Evolutionary conservation across 2,888 invertebrate genomes (phyloP), one percentile per base, ranked within the genome.

Genomic region (Leptopilina syphax): DNA sequence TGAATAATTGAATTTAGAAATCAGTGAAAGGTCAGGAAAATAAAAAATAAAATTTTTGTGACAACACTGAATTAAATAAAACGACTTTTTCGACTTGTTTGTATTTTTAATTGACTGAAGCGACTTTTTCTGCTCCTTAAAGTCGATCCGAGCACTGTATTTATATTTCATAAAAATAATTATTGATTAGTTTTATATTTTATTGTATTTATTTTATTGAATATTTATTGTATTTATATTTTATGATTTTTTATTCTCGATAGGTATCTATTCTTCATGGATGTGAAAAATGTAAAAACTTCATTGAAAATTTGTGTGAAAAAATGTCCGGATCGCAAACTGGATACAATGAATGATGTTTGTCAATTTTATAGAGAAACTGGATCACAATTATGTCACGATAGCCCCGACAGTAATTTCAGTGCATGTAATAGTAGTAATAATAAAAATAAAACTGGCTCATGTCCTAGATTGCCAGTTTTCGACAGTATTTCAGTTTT

Each of bases 281-380:
- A 98, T 91, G 93, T 97, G 3, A 94, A 93, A 81, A 95, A 97
- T 89, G 93, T 97, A 12, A 94, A 95, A 79, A 94, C 95, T 82
- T 96, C 97, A 0, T 92, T 97, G 24, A 97, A 97, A 92, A 95
- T 98, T 84, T 98, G 98, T 92, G 98, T 98, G 0, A 96, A 96
- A 87, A 93, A 96, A 91, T 98, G 98, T 90, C 98, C 98, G 0
- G 94, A 94, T 80, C 93, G 92, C 81, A 94, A 94, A 44, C 90
- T 98, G 85, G 92, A 92, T 2, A 93, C 93, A n/a, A 92, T 95
- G 8, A 89, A 92, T 44, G 97, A 97, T 68, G 93, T 98, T 18
- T 93, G 95, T 86, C 91, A 93, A 57, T 98, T 97, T 92, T 96
- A 96, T 88, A 92, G 92, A 80, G 93, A 95, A 83, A 96, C 96